Evolutionary conservation across 2,797 vertebrate genomes (phyloP).

Genomic region (Anolis apletophallus): DNA sequence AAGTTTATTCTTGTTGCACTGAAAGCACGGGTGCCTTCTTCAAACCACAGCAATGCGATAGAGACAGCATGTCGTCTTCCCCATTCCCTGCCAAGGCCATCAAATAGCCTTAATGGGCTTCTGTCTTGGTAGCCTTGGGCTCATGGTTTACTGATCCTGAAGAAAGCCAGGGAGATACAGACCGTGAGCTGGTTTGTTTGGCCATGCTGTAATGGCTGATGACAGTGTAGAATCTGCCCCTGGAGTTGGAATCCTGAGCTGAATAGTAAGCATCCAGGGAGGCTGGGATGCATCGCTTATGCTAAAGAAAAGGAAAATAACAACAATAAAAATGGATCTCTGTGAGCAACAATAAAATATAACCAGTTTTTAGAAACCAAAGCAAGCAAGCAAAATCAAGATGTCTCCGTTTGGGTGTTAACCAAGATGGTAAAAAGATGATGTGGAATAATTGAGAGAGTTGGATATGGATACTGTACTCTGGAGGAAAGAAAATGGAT

Average conservation of each 20-base stretch:
- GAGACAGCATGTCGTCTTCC: slow-evolving; percentile 46
- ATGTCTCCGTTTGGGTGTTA: background rate
- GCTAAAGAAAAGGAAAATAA: slow-evolving; percentile 76
- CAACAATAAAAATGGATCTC: background rate
- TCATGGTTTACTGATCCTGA: slow-evolving; percentile 86
- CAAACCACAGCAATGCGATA: slow-evolving; percentile 66
- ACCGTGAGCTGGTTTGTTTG: slow-evolving; percentile 96
- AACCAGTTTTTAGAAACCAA: background rate
- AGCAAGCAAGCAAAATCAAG: background rate
- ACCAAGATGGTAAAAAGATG: too few relatives aligned
- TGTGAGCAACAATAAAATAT: background rate
- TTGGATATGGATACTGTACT: too few relatives aligned
- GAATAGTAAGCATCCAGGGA: slow-evolving; percentile 97
- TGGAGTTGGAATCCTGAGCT: slow-evolving; percentile 93
- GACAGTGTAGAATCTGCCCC: slow-evolving; percentile 97
- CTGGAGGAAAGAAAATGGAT: too few relatives aligned
- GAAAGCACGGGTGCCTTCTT: slow-evolving; percentile 62
- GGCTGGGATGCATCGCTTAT: slow-evolving; percentile 97
- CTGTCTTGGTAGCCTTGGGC: slow-evolving; percentile 87
- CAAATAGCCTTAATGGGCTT: slow-evolving; percentile 85
- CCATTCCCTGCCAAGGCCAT: slow-evolving; percentile 34
- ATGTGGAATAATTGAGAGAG: too few relatives aligned
- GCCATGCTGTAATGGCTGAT: slow-evolving; percentile 99
- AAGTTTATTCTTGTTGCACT: slow-evolving; percentile 48
- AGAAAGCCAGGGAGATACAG: slow-evolving; percentile 94